Base-by-base conservation (phyloP, 2,888 invertebrate species). In the Hanleya hanleyi region DNA sequence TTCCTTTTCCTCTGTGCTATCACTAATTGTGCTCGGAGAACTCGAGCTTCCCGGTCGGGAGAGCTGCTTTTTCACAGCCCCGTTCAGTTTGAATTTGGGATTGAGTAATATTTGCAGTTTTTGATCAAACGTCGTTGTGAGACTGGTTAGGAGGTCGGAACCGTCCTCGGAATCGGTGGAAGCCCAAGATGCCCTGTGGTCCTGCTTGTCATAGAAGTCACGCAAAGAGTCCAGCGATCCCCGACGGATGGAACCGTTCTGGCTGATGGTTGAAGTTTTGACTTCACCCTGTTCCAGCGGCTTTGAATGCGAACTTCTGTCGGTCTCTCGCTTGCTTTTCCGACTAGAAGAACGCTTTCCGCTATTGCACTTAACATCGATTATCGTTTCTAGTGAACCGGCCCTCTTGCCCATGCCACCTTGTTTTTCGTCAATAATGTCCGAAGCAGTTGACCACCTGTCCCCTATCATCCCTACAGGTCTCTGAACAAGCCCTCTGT, bases 181-280 rank as follows among this genome's bases (percentile, higher is more conserved):
- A 5, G 83, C 84, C 80, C 82, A 84, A 0, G 84, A 86, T 57
- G 77, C 76, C 18, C 84, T 70, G 61, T 81, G 82, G 36, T 87
- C 86, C n/a, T 83, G 74, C 64, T 78, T 81, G 51, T 88, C 88
- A 57, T 87, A 84, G 67, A 86, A 75, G 75, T 93, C 93, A 78
- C 93, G 91, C 18, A 93, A 86, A 0, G 93, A 93, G 83, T 93
- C 93, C 77, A 93, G 87, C 38, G 93, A 93, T 33, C 93, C 93
- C 71, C 92, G 91, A 66, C 92, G 76, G 15, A 80, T 57, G 9
- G 82, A 78, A 67, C 73, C 77, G 68, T 76, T 77, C 50, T 81
- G 75, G 73, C 69, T 77, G 0, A 83, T 51, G n/a, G 65, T 47
- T 15, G 78, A 77, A 68, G 71, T 15, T 22, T 36, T 67, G n/a